Conservation (phyloP, 2,113 vertebrate species). For the Apaloderma vittatum region DNA sequence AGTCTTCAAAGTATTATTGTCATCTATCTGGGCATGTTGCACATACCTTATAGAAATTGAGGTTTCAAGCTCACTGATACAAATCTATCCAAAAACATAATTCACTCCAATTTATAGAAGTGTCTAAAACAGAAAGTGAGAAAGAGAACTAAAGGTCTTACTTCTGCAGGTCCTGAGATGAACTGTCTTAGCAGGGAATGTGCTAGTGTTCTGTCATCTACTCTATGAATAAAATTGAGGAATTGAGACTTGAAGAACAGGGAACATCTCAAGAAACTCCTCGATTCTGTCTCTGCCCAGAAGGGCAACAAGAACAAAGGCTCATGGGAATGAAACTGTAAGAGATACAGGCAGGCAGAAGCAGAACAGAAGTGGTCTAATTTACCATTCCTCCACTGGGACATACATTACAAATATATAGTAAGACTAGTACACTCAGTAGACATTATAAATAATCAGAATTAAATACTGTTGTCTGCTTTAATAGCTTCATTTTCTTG, state of each 20-base stretch:
- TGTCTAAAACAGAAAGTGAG: background rate
- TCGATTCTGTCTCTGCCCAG: background rate
- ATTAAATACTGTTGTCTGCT: background rate
- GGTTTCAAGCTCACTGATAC: background rate
- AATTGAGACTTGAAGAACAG: constrained; percentile 54
- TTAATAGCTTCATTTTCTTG: background rate
- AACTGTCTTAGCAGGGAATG: background rate
- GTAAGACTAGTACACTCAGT: background rate
- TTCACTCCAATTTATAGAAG: background rate
- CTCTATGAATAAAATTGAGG: constrained; percentile 18
- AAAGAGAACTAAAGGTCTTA: background rate
- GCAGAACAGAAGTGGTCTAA: background rate
- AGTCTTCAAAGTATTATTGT: background rate
- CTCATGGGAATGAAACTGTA: background rate
- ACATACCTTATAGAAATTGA: background rate
- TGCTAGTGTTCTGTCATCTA: background rate
- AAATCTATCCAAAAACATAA: background rate
- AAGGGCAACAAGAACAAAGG: background rate
- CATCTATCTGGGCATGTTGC: background rate
- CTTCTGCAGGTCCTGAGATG: background rate
- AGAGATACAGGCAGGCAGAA: background rate
- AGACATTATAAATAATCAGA: background rate
- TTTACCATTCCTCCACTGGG: background rate
- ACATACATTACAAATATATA: background rate
- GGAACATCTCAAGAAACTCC: constrained; percentile 1